Conservation (phyloP, 2,888 invertebrate genomes). For the Athripsodes cinereus region DNA sequence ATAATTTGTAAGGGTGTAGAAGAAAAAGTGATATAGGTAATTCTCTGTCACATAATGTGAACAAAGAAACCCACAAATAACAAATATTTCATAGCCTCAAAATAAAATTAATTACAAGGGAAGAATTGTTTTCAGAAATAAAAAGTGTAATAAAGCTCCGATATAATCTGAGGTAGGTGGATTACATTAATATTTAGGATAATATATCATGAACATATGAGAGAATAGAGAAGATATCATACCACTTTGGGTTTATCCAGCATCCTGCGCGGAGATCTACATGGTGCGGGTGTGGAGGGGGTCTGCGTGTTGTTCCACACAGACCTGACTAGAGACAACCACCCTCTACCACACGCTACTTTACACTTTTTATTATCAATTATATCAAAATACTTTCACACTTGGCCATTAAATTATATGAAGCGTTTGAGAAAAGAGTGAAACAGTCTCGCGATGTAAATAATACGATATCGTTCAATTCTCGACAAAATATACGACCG, state of each 20-base stretch:
- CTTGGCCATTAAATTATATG: background rate
- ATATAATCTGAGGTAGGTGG: no score
- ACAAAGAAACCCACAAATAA: no score
- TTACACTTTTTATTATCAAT: constrained; percentile 21
- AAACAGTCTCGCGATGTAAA: constrained; percentile 3
- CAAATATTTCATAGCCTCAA: no score
- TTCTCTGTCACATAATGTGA: no score
- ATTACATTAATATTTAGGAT: no score
- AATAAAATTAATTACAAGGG: no score
- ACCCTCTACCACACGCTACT: constrained; percentile 21
- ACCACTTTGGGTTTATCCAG: constrained; percentile 28
- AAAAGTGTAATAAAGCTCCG: no score
- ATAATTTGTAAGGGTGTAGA: no score
- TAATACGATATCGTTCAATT: background rate
- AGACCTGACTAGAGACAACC: constrained; percentile 18
- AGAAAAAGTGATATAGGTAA: no score
- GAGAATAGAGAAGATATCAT: constrained; percentile 3
- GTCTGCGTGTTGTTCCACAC: constrained; percentile 19
- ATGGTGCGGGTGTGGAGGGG: constrained; percentile 16
- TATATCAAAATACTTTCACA: constrained; percentile 6
- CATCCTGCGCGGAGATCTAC: constrained; percentile 23
- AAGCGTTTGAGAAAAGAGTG: background rate
- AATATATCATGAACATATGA: no score
- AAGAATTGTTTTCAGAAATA: no score
- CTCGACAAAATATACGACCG: constrained; percentile 6